These are phyloP conservation scores for Callyntrura guangdongensis DNA, from an alignment of 2,888 invertebrate genomes.

Conservation along the genomic window DNA sequence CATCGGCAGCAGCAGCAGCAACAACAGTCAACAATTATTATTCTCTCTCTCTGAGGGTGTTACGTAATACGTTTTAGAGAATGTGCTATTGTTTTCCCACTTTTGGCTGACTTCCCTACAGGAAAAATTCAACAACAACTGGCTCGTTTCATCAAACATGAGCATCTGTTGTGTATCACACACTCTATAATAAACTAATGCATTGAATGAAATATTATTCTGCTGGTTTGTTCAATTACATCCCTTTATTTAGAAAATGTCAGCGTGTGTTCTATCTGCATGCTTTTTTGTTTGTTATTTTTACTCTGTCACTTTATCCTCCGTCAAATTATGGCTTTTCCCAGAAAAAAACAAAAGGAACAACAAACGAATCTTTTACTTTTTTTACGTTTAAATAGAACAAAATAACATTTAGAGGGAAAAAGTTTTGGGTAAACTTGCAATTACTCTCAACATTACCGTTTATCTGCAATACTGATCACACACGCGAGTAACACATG, in stretches of 20 bases:
- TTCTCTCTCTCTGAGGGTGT: background rate
- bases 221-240: background rate
- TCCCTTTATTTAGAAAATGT: background rate
- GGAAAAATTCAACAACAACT: slow-evolving; percentile 4
- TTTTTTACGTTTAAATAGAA: background rate
- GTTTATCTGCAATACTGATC: slow-evolving; percentile 53
- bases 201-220: background rate
- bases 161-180: background rate
- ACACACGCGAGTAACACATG: slow-evolving; percentile 5
- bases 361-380: background rate
- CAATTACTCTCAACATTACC: slow-evolving; percentile 30
- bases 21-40: background rate
- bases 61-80: background rate
- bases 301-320: too few relatives aligned
- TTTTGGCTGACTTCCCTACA: background rate
- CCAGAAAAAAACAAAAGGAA: background rate
- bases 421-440: slow-evolving; percentile 31
- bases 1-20: too few relatives aligned
- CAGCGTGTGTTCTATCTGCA: background rate
- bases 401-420: background rate
- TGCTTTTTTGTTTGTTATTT: too few relatives aligned
- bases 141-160: slow-evolving; percentile 46
- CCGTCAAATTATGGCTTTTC: background rate
- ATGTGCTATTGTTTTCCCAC: background rate
- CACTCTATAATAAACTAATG: background rate